Conservation (phyloP, 2,888 invertebrate species). For the Eucera pruinosa region DNA sequence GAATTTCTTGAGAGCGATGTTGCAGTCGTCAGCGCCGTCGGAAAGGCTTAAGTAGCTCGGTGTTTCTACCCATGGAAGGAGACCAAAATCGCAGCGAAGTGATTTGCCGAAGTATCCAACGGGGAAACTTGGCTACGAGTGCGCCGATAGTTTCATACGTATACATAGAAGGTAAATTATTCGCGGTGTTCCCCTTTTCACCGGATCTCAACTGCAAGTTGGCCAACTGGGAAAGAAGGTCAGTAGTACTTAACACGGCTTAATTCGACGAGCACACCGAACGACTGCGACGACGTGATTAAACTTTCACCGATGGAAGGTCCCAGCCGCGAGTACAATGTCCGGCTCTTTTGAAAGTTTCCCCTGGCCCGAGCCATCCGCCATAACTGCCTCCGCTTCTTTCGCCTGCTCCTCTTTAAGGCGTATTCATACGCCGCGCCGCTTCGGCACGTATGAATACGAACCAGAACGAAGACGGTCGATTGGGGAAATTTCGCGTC, state of each 20-base stretch:
- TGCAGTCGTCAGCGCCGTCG: no score
- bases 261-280: slow-evolving; percentile 14
- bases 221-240: slow-evolving; percentile 35
- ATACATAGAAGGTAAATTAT: slow-evolving; percentile 22
- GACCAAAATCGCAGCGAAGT: no score
- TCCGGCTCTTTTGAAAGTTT: slow-evolving; percentile 62
- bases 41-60: no score
- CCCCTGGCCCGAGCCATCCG: slow-evolving; percentile 40
- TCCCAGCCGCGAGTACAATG: slow-evolving; percentile 65
- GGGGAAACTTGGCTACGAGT: no score
- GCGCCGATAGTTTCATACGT: no score
- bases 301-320: slow-evolving; percentile 53
- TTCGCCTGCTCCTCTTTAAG: slow-evolving; percentile 34
- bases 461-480: slow-evolving; percentile 17
- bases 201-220: not conserved
- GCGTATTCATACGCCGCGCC: slow-evolving; percentile 18
- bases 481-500: not conserved
- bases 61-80: no score
- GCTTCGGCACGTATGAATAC: slow-evolving; percentile 33
- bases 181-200: not conserved
- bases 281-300: slow-evolving; percentile 48
- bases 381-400: slow-evolving; percentile 43
- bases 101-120: no score
- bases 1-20: no score
- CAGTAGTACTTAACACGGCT: slow-evolving; percentile 40